A percentile compares a stretch with the other conserved stretches of the same genome.
Evolutionary conservation across 2,888 invertebrate genomes (phyloP).

Genomic region (Chaitophorus viminalis): DNA sequence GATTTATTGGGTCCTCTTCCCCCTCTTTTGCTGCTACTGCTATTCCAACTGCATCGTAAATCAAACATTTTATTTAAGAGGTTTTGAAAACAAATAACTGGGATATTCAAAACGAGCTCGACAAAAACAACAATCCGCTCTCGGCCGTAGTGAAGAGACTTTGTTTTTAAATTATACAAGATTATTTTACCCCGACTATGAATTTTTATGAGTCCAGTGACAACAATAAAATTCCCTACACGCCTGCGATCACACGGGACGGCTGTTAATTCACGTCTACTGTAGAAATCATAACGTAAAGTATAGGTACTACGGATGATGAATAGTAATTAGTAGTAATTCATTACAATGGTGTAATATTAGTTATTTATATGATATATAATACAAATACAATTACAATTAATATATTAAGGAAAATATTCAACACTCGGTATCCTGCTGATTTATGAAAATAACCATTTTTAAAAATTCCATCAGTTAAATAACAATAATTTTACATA

Average conservation of each 20-base stretch:
- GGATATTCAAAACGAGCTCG: neutral
- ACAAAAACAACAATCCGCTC: neutral
- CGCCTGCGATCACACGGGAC: neutral
- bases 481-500: conserved; percentile 9
- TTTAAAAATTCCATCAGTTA: neutral
- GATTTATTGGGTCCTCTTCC: conserved; percentile 17
- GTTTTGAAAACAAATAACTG: neutral
- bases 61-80: neutral
- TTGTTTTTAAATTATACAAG: neutral
- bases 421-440: neutral
- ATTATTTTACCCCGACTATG: neutral
- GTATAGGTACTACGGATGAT: too few relatives aligned
- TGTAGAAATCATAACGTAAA: neutral
- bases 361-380: too few relatives aligned
- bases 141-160: neutral
- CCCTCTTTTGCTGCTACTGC: neutral
- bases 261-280: neutral
- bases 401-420: neutral
- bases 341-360: neutral
- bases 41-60: neutral
- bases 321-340: neutral
- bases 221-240: conserved; percentile 1
- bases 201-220: neutral
- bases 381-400: too few relatives aligned
- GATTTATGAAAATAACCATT: conserved; percentile 5